Base-by-base conservation (phyloP, 2,888 invertebrate genomes). In the Stictocephala bisonia region DNA sequence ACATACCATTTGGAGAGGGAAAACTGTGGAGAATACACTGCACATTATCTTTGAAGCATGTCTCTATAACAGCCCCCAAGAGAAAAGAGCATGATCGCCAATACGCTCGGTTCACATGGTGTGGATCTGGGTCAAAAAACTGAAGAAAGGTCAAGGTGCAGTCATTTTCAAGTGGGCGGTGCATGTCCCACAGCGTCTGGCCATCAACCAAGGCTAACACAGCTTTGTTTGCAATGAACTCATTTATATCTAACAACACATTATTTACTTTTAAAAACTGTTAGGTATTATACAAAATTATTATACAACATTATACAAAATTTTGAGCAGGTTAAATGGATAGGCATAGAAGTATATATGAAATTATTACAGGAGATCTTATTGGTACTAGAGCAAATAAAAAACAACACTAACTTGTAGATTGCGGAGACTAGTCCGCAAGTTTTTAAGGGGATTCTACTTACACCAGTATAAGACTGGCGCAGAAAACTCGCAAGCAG, bases 61-160 rank as follows among this genome's bases (percentile, higher is more conserved):
- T 86, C 24, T 91, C 89, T 0, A 92, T 87, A 0, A 93, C 89
- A 7, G 93, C 91, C 0, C 98, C 98, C 4, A 99, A 85, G 78
- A 97, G 85, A 80, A 97, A 90, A 0, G 96, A 95, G 82, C 97
- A 96, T 0, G 94, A 92, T 69, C 97, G 86, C 98, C 98, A 99
- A 84, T 96, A 98, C 0, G 94, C 92, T 80, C 90, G 90, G 83
- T 93, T 94, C 0, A 91, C 90, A 56, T 86, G 84, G 71, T 85
- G 85, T 0, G 88, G 88, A 72, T 90, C 88, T 0, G 87, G 81
- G 67, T 89, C 87, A 66, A 87, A 88, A 85, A 88, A 86, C 80
- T 87, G 85, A 11, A 89, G 80, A 71, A 91, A 85, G 72, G 86
- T 84, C 4, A 93, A 79, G 50, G 87, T 87, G 81, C 93, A 93